Percentiles rank a stretch among this genome's conserved stretches.
phyloP scores from a whole-genome alignment of 2,113 vertebrate species.

The Bombycilla garrulus region DNA sequence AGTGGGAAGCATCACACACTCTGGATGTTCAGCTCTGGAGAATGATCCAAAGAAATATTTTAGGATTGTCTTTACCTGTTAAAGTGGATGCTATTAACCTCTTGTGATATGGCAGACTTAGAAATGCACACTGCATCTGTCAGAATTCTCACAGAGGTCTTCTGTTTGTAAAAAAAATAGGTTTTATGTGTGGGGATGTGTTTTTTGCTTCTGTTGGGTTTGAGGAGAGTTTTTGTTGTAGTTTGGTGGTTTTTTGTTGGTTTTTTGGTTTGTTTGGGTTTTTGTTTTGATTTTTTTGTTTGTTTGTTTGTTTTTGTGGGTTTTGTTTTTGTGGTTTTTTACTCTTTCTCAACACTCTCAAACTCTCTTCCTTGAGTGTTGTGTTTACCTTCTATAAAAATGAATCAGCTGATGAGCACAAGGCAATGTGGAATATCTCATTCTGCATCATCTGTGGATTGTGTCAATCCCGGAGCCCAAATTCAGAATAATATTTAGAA shows the following conservation, averaged over 20 bases:
- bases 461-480: neutral
- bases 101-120: neutral
- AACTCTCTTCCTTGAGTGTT: neutral
- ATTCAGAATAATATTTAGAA: neutral
- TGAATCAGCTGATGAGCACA: neutral
- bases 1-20: neutral
- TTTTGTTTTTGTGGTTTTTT: neutral
- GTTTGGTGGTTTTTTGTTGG: neutral
- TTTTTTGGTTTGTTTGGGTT: too few relatives aligned
- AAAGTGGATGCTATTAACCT: neutral
- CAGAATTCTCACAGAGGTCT: neutral
- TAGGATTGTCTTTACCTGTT: neutral
- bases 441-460: neutral
- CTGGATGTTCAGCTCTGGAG: neutral
- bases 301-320: neutral
- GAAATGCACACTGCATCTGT: neutral
- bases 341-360: neutral
- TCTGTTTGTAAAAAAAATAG: neutral
- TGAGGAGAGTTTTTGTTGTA: too few relatives aligned
- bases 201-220: neutral
- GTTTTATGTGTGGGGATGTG: accelerated
- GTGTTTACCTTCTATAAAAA: neutral
- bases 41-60: neutral
- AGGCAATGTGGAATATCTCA: neutral
- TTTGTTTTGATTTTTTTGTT: neutral